A percentile compares a stretch with the other conserved stretches of the same genome.
phyloP scores from a whole-genome alignment of 2,797 vertebrate species.

The Siniperca scherzeri region DNA sequence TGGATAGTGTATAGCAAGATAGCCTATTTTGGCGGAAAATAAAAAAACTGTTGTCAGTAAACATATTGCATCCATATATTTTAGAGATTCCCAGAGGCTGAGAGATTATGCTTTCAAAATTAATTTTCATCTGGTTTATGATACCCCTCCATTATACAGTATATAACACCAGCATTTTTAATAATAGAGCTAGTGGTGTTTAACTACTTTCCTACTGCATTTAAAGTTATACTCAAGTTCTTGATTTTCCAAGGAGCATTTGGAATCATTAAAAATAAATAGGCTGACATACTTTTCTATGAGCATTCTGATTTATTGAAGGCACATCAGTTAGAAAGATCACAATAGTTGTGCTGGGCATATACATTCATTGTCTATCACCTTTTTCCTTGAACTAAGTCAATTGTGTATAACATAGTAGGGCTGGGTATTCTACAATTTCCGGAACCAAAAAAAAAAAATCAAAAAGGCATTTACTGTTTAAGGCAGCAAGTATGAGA shows the following conservation, averaged over 20 bases:
- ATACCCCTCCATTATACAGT: no score
- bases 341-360: constrained; percentile 66
- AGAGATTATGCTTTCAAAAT: background rate
- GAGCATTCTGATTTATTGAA: constrained; percentile 82
- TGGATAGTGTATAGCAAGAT: no score
- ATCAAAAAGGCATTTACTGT: constrained; percentile 26
- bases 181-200: no score
- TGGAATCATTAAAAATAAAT: background rate
- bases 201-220: no score
- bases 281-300: constrained; percentile 9
- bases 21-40: no score
- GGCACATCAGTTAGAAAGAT: constrained; percentile 84
- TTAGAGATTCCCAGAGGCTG: background rate
- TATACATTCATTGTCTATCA: constrained; percentile 74
- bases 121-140: no score
- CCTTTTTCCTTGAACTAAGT: constrained; percentile 48
- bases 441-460: constrained; percentile 24
- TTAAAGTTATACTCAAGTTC: no score
- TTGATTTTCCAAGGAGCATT: background rate
- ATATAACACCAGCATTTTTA: no score
- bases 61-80: no score
- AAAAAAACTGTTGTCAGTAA: no score
- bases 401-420: constrained; percentile 30
- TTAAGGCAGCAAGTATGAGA: constrained; percentile 44
- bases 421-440: constrained; percentile 24